phyloP scores from a whole-genome alignment of 2,888 invertebrate species.

The Agrochola macilenta region DNA sequence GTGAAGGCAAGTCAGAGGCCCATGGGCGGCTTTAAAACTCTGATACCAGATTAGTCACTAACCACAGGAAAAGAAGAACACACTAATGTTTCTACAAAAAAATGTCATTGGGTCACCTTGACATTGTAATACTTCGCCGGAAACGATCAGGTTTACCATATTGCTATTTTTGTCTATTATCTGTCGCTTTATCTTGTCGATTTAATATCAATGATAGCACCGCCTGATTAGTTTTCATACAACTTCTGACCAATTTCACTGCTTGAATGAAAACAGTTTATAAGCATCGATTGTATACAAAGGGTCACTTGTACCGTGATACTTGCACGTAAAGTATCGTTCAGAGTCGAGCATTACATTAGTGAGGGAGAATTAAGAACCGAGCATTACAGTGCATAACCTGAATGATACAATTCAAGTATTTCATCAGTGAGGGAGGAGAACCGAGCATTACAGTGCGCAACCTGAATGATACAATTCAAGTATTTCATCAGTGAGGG shows the following conservation, averaged over 20 bases:
- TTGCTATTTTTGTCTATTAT: constrained; percentile 16
- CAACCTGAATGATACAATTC: too few species aligned
- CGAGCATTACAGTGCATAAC: too few species aligned
- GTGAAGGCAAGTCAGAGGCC: too few species aligned
- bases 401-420: too few species aligned
- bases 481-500: too few species aligned
- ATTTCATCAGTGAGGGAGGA: too few species aligned
- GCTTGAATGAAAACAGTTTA: background rate
- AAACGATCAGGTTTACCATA: constrained; percentile 4
- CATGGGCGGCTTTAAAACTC: too few species aligned
- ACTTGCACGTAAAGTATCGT: background rate
- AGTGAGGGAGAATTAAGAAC: too few species aligned
- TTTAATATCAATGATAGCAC: constrained; percentile 25
- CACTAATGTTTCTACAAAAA: background rate
- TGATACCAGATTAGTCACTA: too few species aligned
- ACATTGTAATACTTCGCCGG: constrained; percentile 2
- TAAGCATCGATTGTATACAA: background rate
- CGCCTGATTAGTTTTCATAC: constrained; percentile 14
- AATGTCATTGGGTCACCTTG: background rate
- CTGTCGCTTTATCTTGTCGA: constrained; percentile 17
- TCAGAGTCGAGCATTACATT: too few species aligned
- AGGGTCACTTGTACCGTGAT: background rate
- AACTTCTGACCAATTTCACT: background rate
- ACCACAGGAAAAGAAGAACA: too few species aligned
- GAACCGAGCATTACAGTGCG: too few species aligned